Percentiles rank a stretch among this genome's conserved stretches.
Evolutionary conservation across 2,888 invertebrate species (phyloP).

Genomic region (Cepaea hortensis): DNA sequence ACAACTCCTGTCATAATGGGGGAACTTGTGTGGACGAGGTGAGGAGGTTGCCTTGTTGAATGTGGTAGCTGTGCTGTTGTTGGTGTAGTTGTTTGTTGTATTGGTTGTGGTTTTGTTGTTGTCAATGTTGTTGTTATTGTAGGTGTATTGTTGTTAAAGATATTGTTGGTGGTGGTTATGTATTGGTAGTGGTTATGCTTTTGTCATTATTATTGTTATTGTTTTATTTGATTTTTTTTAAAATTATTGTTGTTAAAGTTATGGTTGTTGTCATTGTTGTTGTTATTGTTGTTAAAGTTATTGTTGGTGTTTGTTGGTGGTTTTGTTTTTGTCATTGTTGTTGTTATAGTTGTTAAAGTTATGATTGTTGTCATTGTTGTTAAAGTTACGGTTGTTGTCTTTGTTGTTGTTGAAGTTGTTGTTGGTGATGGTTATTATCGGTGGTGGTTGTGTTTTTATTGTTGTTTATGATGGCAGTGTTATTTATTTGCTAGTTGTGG

Average conservation of each 20-base stretch:
- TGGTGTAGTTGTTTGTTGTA: not conserved
- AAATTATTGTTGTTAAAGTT: too few relatives aligned
- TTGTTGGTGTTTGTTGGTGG: not conserved
- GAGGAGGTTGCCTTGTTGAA: not conserved
- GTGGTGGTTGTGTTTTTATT: too few relatives aligned
- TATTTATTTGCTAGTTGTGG: too few relatives aligned
- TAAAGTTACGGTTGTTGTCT: too few relatives aligned
- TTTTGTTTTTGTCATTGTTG: too few relatives aligned
- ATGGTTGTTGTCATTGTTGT: not conserved
- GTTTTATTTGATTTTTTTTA: not conserved
- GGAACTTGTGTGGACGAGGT: conserved; percentile 94
- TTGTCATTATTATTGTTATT: not conserved
- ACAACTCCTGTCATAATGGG: conserved; percentile 91
- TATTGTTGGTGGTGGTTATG: not conserved
- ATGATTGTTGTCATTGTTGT: too few relatives aligned
- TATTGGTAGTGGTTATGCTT: not conserved
- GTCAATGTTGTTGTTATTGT: not conserved
- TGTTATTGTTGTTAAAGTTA: not conserved
- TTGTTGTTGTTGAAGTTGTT: too few relatives aligned
- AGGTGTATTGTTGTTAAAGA: not conserved
- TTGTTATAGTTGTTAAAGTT: too few relatives aligned
- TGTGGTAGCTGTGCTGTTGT: not conserved
- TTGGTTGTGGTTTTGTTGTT: not conserved
- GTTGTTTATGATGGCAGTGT: too few relatives aligned
- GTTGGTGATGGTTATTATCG: too few relatives aligned